Evolutionary conservation across 2,113 vertebrate genomes (phyloP).

Genomic region (Sinosuthora webbiana): DNA sequence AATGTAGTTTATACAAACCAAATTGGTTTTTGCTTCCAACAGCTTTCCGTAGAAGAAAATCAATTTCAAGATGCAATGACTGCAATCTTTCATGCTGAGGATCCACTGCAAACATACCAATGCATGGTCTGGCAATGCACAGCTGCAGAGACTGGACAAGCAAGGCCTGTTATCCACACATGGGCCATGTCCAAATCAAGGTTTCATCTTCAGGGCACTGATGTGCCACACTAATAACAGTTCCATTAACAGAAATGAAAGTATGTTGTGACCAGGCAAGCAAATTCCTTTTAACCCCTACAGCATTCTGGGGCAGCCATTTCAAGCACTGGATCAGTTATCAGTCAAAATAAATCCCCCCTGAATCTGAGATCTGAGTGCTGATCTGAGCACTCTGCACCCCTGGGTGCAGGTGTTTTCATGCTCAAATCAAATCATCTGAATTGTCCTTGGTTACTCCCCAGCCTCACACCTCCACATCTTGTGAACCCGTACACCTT

Average conservation of each 20-base stretch:
- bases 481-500: neutral
- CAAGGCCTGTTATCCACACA: neutral
- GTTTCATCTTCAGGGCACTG: neutral
- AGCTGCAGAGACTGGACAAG: neutral
- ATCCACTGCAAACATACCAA: slow-evolving; percentile 29
- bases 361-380: neutral
- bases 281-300: neutral
- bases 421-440: neutral
- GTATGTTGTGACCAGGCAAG: neutral
- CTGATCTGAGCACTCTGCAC: neutral
- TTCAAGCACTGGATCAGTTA: neutral
- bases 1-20: slow-evolving; percentile 56
- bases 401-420: neutral
- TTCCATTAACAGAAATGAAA: neutral
- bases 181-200: neutral
- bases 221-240: neutral
- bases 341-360: neutral
- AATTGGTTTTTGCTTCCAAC: slow-evolving; percentile 61
- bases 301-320: neutral
- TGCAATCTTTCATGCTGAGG: slow-evolving; percentile 42
- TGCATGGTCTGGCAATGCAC: neutral
- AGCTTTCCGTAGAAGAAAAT: slow-evolving; percentile 30
- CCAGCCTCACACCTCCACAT: neutral
- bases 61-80: slow-evolving; percentile 31
- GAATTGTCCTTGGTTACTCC: neutral